Conservation (phyloP, 1,140 invertebrate species). For the Papilio aristodemus region DNA sequence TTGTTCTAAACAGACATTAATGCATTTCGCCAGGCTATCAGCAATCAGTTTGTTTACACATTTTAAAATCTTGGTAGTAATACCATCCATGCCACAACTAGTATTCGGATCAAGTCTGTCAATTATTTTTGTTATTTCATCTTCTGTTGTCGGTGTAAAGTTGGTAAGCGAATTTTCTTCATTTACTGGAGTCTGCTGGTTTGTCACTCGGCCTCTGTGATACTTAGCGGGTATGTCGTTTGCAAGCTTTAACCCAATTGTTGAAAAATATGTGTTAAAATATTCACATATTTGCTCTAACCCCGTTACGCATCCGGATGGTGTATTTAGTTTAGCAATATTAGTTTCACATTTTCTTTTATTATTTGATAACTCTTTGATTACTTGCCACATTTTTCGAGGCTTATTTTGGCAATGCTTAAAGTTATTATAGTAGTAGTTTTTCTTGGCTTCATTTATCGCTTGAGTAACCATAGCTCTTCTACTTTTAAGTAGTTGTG, state of each 20-base stretch:
- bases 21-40: constrained; percentile 35
- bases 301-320: constrained; percentile 24
- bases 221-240: constrained; percentile 35
- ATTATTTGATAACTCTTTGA: constrained; percentile 37
- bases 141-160: constrained; percentile 24
- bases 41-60: constrained; percentile 38
- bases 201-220: background rate
- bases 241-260: constrained; percentile 39
- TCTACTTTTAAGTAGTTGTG: constrained; percentile 28
- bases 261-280: constrained; percentile 44
- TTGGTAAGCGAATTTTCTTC: background rate
- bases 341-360: constrained; percentile 24
- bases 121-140: constrained; percentile 41
- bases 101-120: constrained; percentile 39
- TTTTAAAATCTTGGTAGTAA: constrained; percentile 42
- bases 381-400: constrained; percentile 41
- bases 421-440: constrained; percentile 40
- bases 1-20: constrained; percentile 39
- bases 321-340: constrained; percentile 12
- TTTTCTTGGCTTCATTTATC: constrained; percentile 38
- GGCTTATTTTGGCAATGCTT: constrained; percentile 34
- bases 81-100: constrained; percentile 39
- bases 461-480: constrained; percentile 35
- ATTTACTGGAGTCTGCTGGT: background rate
- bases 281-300: constrained; percentile 39